Percentiles rank a stretch among this genome's conserved stretches.
Evolutionary conservation across 2,113 vertebrate genomes (phyloP).

Genomic region (Fregata magnificens): DNA sequence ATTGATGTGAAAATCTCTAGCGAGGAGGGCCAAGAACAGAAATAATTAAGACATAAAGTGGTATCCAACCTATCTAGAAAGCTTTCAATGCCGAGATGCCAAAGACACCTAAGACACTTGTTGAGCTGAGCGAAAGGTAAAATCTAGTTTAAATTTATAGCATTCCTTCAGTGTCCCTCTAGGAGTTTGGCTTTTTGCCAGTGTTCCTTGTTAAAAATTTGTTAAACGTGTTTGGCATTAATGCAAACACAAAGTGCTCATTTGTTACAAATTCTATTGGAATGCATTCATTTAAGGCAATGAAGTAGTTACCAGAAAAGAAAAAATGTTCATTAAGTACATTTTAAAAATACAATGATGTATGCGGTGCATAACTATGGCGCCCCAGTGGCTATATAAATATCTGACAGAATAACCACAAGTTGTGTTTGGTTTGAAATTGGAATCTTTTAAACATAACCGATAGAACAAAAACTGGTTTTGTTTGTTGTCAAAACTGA

Average conservation of each 20-base stretch:
- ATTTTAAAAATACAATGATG: constrained; percentile 90
- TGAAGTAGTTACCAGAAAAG: constrained; percentile 86
- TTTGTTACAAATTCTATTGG: constrained; percentile 89
- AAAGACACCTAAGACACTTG: constrained; percentile 79
- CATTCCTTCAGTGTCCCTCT: constrained; percentile 82
- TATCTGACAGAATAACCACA: constrained; percentile 89
- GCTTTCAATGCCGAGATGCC: constrained; percentile 62
- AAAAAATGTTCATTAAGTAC: constrained; percentile 84
- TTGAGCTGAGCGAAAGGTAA: constrained; percentile 79
- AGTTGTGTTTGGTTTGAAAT: constrained; percentile 89
- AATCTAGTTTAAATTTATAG: constrained; percentile 82
- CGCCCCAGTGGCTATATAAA: constrained; percentile 89
- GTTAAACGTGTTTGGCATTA: constrained; percentile 91
- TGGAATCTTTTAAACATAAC: constrained; percentile 82
- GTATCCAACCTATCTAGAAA: constrained; percentile 39
- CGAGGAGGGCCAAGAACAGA: constrained; percentile 30
- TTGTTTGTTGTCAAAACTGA: constrained; percentile 83
- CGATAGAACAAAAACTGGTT: constrained; percentile 77
- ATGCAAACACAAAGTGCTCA: constrained; percentile 91
- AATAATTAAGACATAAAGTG: constrained; percentile 59
- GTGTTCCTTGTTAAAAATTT: constrained; percentile 88
- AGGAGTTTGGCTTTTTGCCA: constrained; percentile 84
- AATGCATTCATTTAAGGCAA: constrained; percentile 89
- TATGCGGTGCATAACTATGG: constrained; percentile 84
- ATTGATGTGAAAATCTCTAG: background rate